Percentiles rank a stretch among this genome's conserved stretches.
These are phyloP conservation scores for Heteropelma amictum DNA, from an alignment of 2,888 invertebrate species.

Conservation along the genomic window DNA sequence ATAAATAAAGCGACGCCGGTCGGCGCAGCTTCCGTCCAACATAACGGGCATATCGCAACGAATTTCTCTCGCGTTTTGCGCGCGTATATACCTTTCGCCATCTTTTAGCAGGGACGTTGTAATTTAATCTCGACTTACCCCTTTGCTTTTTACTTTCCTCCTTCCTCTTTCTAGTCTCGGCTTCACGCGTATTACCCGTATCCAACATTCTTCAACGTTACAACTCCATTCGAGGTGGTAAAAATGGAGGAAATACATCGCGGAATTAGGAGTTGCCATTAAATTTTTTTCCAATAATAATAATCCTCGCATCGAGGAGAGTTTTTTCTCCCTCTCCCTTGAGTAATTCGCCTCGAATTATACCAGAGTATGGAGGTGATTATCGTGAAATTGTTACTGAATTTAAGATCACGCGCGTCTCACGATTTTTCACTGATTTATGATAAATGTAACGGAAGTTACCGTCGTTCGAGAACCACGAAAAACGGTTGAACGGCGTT, in stretches of 20 bases:
- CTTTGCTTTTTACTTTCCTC: background rate
- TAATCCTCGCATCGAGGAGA: too few relatives aligned
- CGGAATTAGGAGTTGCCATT: background rate
- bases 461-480: too few relatives aligned
- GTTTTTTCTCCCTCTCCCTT: too few relatives aligned
- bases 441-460: too few relatives aligned
- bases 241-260: background rate
- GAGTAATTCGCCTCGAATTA: too few relatives aligned
- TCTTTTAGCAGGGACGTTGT: conserved; percentile 25
- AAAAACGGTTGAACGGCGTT: too few relatives aligned
- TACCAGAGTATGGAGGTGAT: too few relatives aligned
- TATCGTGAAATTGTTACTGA: too few relatives aligned
- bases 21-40: conserved; percentile 51
- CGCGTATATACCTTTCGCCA: too few relatives aligned
- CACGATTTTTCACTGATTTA: too few relatives aligned
- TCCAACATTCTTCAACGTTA: background rate
- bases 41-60: conserved; percentile 50
- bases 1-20: conserved; percentile 56
- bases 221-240: background rate
- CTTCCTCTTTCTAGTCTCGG: conserved; percentile 7
- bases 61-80: conserved; percentile 41
- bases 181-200: background rate
- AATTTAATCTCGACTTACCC: conserved; percentile 44
- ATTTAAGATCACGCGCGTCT: too few relatives aligned
- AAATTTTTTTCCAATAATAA: background rate